Evolutionary conservation across 2,888 invertebrate species (phyloP).

Genomic region (Physocephala rufipes): DNA sequence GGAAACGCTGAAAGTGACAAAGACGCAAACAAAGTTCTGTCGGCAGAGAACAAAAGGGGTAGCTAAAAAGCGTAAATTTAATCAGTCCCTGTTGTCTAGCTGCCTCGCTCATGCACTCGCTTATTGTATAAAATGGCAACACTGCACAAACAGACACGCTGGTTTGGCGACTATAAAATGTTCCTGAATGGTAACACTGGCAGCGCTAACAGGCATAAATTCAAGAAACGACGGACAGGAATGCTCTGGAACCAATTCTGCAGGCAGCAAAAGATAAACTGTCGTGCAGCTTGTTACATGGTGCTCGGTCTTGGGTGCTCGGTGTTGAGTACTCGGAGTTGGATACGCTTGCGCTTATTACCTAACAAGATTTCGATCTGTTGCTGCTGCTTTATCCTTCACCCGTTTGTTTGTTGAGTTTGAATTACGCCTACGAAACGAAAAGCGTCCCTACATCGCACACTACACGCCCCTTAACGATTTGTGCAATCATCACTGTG

Average conservation of each 20-base stretch:
- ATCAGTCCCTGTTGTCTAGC: not conserved
- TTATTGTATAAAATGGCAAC: not conserved
- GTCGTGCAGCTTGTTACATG: not conserved
- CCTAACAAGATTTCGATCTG: not conserved
- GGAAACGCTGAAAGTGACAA: not conserved
- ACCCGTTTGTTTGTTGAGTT: conserved; percentile 1
- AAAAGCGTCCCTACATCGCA: not conserved
- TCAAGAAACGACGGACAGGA: not conserved
- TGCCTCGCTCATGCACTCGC: not conserved
- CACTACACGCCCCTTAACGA: conserved; percentile 23
- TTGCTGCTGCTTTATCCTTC: not conserved
- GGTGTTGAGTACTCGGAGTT: too few species aligned
- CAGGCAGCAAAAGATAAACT: not conserved
- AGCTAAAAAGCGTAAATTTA: not conserved
- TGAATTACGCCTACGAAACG: conserved; percentile 14
- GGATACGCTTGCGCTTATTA: too few species aligned
- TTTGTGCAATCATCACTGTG: conserved; percentile 9
- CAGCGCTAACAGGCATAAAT: not conserved
- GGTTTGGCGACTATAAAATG: too few species aligned
- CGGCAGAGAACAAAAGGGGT: not conserved
- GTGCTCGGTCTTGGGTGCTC: too few species aligned
- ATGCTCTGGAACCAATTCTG: not conserved
- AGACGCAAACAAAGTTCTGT: not conserved
- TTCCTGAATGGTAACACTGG: conserved; percentile 19
- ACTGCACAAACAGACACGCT: conserved; percentile 10